Evolutionary conservation across 2,113 vertebrate species (phyloP).

Genomic region (Plecotus auritus): DNA sequence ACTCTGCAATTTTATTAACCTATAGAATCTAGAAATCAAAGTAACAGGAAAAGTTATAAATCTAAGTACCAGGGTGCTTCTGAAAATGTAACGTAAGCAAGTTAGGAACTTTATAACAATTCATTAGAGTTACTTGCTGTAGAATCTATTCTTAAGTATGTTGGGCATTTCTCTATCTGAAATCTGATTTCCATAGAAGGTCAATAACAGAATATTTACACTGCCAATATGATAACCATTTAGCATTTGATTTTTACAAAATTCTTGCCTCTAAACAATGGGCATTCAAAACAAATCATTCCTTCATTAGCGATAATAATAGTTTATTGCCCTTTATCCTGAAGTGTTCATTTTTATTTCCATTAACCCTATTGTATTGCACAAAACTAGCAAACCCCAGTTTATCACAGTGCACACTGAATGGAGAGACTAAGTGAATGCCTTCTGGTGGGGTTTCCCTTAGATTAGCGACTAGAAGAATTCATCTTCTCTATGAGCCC

Average conservation of each 20-base stretch:
- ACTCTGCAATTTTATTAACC: conserved; percentile 42
- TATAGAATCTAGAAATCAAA: conserved; percentile 46
- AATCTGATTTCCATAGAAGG: conserved; percentile 58
- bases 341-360: conserved; percentile 34
- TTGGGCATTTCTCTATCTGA: not conserved
- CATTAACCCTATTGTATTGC: not conserved
- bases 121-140: conserved; percentile 31
- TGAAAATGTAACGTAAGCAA: conserved; percentile 52
- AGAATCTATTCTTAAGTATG: conserved; percentile 14
- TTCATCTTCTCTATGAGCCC: not conserved
- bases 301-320: conserved; percentile 39
- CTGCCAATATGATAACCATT: conserved; percentile 22
- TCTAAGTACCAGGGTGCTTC: not conserved
- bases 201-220: conserved; percentile 59
- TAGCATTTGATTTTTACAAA: conserved; percentile 63
- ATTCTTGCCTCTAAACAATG: conserved; percentile 45
- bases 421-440: not conserved
- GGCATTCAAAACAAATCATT: conserved; percentile 60
- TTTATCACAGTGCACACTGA: not conserved
- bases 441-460: not conserved
- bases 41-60: not conserved
- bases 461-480: not conserved
- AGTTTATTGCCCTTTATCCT: conserved; percentile 49
- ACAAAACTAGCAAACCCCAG: not conserved
- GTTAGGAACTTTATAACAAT: conserved; percentile 20